These are phyloP conservation scores for Lemur catta DNA, from an alignment of 2,797 vertebrate species.

Conservation along the genomic window DNA sequence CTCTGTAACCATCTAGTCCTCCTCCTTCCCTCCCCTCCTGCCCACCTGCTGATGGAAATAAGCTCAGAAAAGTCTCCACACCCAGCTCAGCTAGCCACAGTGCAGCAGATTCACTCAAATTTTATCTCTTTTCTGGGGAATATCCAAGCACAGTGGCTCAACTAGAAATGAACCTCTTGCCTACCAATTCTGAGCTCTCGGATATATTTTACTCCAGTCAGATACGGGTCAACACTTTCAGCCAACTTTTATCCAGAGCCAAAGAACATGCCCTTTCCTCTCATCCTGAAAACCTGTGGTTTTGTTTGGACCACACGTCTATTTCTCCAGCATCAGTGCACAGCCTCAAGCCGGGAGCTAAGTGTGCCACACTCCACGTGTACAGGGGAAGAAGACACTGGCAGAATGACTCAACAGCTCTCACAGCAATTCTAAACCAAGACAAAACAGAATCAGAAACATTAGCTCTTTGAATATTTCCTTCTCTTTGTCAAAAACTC, in stretches of 20 bases:
- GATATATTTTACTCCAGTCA: neutral
- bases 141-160: neutral
- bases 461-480: neutral
- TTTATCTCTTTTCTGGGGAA: neutral
- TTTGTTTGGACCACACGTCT: neutral
- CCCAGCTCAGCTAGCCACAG: neutral
- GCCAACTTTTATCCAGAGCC: neutral
- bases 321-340: neutral
- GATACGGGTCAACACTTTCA: neutral
- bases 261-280: neutral
- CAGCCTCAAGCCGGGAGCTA: neutral
- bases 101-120: neutral
- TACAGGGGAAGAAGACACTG: neutral
- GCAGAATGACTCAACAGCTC: neutral
- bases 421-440: neutral
- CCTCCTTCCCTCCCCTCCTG: neutral
- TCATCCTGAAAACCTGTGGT: neutral
- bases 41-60: neutral
- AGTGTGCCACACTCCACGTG: accelerated
- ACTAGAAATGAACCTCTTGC: neutral
- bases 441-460: neutral
- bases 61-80: neutral
- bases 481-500: neutral
- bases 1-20: neutral
- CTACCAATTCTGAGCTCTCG: neutral